These are phyloP conservation scores for Antennarius maculatus DNA, from an alignment of 2,797 vertebrate genomes.

Conservation along the genomic window DNA sequence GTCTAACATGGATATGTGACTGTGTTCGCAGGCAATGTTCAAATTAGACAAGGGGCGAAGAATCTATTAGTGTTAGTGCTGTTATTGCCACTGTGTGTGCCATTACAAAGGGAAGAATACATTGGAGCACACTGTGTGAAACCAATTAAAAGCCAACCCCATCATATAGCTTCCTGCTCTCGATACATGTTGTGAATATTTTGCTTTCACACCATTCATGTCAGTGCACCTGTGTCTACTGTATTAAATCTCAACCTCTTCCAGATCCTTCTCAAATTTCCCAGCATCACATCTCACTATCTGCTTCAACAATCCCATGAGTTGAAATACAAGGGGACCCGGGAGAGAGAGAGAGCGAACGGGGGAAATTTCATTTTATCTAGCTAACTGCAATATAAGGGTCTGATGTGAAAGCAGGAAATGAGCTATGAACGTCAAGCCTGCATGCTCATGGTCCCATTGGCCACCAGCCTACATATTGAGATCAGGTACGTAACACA, in stretches of 20 bases:
- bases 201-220: conserved; percentile 65
- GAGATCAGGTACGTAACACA: conserved; percentile 67
- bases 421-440: conserved; percentile 72
- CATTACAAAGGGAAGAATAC: conserved; percentile 75
- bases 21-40: conserved; percentile 40
- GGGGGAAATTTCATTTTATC: conserved; percentile 71
- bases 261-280: conserved; percentile 55
- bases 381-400: conserved; percentile 72
- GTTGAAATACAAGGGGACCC: conserved; percentile 54
- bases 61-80: conserved; percentile 69
- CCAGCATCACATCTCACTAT: conserved; percentile 49
- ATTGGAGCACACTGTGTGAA: conserved; percentile 68
- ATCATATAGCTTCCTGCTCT: conserved; percentile 69
- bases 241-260: conserved; percentile 55
- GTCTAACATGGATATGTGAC: conserved; percentile 23
- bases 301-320: conserved; percentile 61
- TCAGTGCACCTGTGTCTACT: conserved; percentile 69
- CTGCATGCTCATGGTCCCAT: conserved; percentile 61
- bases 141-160: conserved; percentile 76
- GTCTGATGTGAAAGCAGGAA: conserved; percentile 70
- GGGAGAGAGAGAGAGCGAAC: conserved; percentile 44
- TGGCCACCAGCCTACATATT: conserved; percentile 69
- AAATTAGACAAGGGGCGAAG: conserved; percentile 67
- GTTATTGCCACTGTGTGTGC: conserved; percentile 68
- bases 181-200: conserved; percentile 67